Evolutionary conservation across 2,888 invertebrate genomes (phyloP).

Genomic region (Phengaris arion): DNA sequence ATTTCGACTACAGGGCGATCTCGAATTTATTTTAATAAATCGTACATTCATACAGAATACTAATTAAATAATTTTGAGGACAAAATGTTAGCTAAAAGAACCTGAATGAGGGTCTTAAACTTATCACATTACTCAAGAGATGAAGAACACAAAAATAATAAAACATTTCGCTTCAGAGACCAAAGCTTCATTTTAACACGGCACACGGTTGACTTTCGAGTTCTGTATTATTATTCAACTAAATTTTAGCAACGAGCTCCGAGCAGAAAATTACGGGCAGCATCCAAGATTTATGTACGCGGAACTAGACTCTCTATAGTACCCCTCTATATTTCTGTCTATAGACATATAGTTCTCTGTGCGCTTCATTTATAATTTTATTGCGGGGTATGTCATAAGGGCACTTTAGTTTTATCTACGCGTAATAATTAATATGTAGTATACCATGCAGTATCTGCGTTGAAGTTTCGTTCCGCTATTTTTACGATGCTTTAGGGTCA

Average conservation of each 20-base stretch:
- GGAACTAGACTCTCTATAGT: conserved; percentile 22
- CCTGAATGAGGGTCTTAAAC: not conserved
- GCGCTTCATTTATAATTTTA: conserved; percentile 8
- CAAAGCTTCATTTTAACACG: conserved; percentile 35
- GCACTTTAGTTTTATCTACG: conserved; percentile 18
- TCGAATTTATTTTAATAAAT: not conserved
- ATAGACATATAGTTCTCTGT: not conserved
- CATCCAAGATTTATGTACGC: conserved; percentile 28
- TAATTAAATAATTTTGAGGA: not conserved
- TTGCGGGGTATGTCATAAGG: conserved; percentile 2
- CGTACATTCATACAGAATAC: not conserved
- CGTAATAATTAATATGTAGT: not conserved
- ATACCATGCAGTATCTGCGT: not conserved
- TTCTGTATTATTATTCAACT: conserved; percentile 40
- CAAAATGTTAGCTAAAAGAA: not conserved
- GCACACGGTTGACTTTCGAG: conserved; percentile 39
- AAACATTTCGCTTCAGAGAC: conserved; percentile 7
- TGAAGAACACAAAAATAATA: conserved; percentile 7
- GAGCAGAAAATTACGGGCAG: conserved; percentile 29
- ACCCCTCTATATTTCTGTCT: not conserved
- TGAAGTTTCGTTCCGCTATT: not conserved
- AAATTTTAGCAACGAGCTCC: conserved; percentile 33
- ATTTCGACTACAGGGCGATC: too few relatives aligned
- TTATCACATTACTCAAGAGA: conserved; percentile 5
- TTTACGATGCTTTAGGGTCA: not conserved